Evolutionary conservation across 2,113 vertebrate genomes (phyloP), one percentile per base, ranked within the genome.

Genomic region (Procavia capensis): DNA sequence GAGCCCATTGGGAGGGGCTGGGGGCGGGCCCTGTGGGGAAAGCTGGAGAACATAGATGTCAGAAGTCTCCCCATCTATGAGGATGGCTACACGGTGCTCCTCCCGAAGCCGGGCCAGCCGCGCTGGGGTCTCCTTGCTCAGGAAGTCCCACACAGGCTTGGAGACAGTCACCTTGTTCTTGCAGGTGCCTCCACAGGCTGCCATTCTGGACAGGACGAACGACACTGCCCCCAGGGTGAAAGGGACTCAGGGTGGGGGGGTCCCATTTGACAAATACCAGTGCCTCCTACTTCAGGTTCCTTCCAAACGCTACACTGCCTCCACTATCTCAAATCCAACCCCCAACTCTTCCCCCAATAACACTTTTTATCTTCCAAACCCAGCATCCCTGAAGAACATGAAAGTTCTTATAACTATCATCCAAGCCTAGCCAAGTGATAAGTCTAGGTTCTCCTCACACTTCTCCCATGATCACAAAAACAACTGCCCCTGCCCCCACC

Each of bases 31-130:
- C 80, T 99, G 99, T 81, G 98, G 98, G 2, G 99, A 99, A 85
- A 99, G 99, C 97, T 99, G 99, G 95, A 99, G 99, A 17, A 99
- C 99, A 6, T 99, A 99, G 98, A 99, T 99, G 97, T 99, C 99
- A 9, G 99, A 99, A 68, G 99, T 99, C 96, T 99, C 99, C n/a
- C 99, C 99, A 57, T 99, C 98, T 85, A 99, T 99, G 95, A 99
- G 98, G 85, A 99, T 99, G 47, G 98, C 98, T 96, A 99, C 99
- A 83, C 98, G 99, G 96, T 99, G 99, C 97, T 99, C 99, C 97
- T 99, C 99, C 98, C 99, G 99, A 96, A 99, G 99, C 96, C 99
- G 99, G 72, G 99, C 98, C 98, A 99, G 98, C 97, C 99, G 99
- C 96, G 99, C 98, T 91, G 99, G 99, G 96, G 99, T 99, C 74